phyloP scores from a whole-genome alignment of 2,888 invertebrate genomes.

The Cistogaster globosa region DNA sequence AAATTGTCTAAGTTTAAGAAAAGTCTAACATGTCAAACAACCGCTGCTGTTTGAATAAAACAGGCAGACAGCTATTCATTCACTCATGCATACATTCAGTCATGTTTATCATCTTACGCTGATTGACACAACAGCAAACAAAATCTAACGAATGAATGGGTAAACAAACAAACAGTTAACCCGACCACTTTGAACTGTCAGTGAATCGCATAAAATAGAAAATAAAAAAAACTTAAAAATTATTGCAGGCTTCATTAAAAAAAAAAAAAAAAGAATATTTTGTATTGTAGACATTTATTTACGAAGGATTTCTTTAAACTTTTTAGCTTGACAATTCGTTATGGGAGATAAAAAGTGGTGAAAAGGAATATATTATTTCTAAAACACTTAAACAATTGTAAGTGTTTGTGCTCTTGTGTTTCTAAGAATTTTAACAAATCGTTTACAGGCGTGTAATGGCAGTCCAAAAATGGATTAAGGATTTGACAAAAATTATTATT shows the following conservation, averaged over 20 bases:
- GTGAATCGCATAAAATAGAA: background rate
- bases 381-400: too few species aligned
- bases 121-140: conserved; percentile 45
- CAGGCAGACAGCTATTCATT: conserved; percentile 5
- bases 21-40: background rate
- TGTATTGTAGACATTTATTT: too few species aligned
- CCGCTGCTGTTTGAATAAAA: conserved; percentile 6
- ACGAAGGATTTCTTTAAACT: background rate
- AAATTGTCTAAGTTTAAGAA: too few species aligned
- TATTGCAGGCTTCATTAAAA: background rate
- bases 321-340: background rate
- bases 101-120: conserved; percentile 48
- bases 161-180: background rate
- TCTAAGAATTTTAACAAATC: too few species aligned
- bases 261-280: background rate
- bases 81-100: conserved; percentile 5
- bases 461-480: too few species aligned
- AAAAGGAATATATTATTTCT: too few species aligned
- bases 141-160: background rate
- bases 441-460: too few species aligned
- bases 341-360: too few species aligned
- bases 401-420: too few species aligned
- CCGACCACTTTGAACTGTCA: conserved; percentile 33
- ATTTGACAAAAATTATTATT: too few species aligned
- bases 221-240: background rate